Conservation (phyloP, 2,113 vertebrate species). For the Indicator maculatus region DNA sequence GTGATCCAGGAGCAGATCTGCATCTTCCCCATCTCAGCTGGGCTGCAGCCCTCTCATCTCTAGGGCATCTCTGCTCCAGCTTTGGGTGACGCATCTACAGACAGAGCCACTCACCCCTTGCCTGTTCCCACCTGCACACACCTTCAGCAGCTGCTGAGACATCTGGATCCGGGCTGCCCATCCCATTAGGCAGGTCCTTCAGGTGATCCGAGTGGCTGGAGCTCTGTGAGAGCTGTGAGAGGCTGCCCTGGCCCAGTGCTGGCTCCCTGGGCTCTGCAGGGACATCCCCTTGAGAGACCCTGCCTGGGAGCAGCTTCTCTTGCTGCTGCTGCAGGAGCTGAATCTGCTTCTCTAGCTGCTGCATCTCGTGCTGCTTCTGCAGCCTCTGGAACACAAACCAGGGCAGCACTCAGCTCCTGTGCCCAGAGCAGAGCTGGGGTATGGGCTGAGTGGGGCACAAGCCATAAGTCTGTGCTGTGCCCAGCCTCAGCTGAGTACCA, state of each 20-base stretch:
- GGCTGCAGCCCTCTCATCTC: background rate
- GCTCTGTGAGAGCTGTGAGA: background rate
- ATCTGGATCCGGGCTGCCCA: rapidly evolving
- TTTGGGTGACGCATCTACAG: background rate
- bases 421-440: background rate
- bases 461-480: too few relatives aligned
- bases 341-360: slow-evolving; percentile 74
- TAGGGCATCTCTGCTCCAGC: background rate
- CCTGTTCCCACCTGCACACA: background rate
- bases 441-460: background rate
- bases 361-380: slow-evolving; percentile 72
- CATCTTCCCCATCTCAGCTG: background rate
- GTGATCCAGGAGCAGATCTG: background rate
- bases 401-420: rapidly evolving
- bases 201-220: rapidly evolving
- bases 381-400: slow-evolving; percentile 25
- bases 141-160: background rate
- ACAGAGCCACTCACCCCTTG: background rate
- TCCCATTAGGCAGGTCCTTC: background rate
- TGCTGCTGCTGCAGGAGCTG: slow-evolving; percentile 67
- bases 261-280: background rate
- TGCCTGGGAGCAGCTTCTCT: background rate
- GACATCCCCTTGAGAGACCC: background rate
- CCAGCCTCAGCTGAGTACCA: background rate
- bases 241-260: background rate